phyloP scores from a whole-genome alignment of 1,140 invertebrate species.

The Pissodes strobi region DNA sequence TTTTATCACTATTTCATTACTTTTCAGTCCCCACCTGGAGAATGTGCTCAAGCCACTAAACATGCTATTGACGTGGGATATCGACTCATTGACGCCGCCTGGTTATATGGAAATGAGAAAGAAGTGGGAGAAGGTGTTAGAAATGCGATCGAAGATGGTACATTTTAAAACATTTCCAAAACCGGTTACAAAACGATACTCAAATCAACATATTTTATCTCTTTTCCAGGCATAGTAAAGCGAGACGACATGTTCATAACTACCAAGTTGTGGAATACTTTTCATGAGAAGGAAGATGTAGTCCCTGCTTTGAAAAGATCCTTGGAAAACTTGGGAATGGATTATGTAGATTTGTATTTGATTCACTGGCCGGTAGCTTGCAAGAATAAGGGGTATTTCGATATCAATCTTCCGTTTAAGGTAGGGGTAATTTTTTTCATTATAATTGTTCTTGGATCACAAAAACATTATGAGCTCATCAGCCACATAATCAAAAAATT shows the following conservation, averaged over 20 bases:
- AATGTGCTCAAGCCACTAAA: slow-evolving; percentile 77
- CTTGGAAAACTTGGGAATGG: slow-evolving; percentile 66
- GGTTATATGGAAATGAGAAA: slow-evolving; percentile 73
- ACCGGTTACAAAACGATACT: neutral
- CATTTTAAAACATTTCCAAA: neutral
- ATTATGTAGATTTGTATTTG: slow-evolving; percentile 78
- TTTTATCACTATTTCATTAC: too few species aligned
- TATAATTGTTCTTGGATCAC: too few species aligned
- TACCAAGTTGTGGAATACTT: slow-evolving; percentile 65
- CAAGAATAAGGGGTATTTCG: slow-evolving; percentile 34
- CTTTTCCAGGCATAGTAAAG: slow-evolving; percentile 58
- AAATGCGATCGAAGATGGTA: slow-evolving; percentile 65
- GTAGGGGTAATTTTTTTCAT: too few species aligned
- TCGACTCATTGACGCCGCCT: slow-evolving; percentile 76
- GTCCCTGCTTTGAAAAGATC: slow-evolving; percentile 59
- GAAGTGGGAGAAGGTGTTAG: slow-evolving; percentile 73
- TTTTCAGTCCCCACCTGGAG: slow-evolving; percentile 69
- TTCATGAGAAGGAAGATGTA: slow-evolving; percentile 68
- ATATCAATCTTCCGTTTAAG: slow-evolving; percentile 41
- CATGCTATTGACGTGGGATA: slow-evolving; percentile 75
- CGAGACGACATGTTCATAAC: slow-evolving; percentile 64
- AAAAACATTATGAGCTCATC: too few species aligned
- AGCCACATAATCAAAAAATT: too few species aligned
- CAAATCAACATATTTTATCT: neutral
- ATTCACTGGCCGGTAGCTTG: slow-evolving; percentile 76